Conservation (phyloP, 2,113 vertebrate genomes). For the Centrocercus urophasianus region DNA sequence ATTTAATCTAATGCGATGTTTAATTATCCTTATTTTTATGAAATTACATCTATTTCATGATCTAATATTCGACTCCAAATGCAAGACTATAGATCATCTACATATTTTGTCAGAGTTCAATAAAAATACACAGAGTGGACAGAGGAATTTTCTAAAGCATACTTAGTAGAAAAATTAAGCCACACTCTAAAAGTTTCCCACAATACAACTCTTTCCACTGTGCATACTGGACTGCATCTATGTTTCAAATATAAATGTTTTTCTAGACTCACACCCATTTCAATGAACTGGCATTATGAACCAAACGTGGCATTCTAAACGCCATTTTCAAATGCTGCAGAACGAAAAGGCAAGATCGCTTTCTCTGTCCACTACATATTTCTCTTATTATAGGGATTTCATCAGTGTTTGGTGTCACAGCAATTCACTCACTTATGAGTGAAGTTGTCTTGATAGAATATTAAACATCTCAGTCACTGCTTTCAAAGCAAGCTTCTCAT, state of each 20-base stretch:
- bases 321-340: background rate
- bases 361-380: background rate
- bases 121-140: background rate
- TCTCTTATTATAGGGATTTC: background rate
- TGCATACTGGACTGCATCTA: background rate
- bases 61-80: background rate
- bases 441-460: background rate
- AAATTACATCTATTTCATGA: background rate
- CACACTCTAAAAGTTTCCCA: background rate
- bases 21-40: background rate
- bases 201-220: background rate
- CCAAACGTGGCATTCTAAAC: accelerated
- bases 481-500: background rate
- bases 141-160: background rate
- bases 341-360: background rate
- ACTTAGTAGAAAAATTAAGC: background rate
- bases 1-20: background rate
- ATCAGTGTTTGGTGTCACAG: background rate
- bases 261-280: background rate
- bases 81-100: background rate
- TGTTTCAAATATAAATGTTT: background rate
- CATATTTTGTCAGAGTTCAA: background rate
- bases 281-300: background rate
- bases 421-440: background rate
- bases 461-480: background rate